Percentiles rank a stretch among this genome's conserved stretches.
Conservation (phyloP, 2,797 vertebrate genomes). For the Buceros bicornis region DNA sequence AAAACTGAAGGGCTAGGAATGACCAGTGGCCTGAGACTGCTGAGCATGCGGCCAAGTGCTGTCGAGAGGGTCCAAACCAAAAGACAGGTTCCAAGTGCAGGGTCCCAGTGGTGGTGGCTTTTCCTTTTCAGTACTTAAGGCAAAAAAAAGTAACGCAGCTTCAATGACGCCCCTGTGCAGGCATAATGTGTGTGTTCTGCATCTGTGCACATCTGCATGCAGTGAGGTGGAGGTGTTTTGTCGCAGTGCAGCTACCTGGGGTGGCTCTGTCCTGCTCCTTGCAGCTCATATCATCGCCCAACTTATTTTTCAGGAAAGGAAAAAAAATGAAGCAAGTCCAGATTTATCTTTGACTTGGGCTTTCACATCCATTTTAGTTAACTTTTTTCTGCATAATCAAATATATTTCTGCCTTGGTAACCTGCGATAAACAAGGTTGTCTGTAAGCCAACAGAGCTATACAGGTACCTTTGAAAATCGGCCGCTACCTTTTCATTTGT, state of each 20-base stretch:
- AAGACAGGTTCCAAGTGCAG: not conserved
- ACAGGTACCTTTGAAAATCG: not conserved
- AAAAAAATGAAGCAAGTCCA: not conserved
- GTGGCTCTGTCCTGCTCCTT: not conserved
- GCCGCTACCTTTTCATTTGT: not conserved
- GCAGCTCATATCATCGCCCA: not conserved
- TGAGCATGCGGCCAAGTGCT: not conserved
- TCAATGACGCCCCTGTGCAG: not conserved
- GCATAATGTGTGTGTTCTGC: not conserved
- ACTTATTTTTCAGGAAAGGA: not conserved
- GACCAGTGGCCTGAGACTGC: not conserved
- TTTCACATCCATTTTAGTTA: not conserved
- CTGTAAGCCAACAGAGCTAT: not conserved
- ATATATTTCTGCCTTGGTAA: not conserved
- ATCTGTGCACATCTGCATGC: rapidly evolving
- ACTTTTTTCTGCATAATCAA: not conserved
- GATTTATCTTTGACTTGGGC: not conserved
- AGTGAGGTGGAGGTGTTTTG: not conserved
- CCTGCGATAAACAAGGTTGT: not conserved
- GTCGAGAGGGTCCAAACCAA: not conserved
- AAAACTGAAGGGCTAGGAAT: not conserved
- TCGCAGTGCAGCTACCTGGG: not conserved
- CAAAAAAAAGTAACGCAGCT: not conserved
- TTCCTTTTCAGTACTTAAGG: not conserved
- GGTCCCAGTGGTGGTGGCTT: not conserved